phyloP scores from a whole-genome alignment of 2,888 invertebrate genomes.

The Cryptus viduatorius region DNA sequence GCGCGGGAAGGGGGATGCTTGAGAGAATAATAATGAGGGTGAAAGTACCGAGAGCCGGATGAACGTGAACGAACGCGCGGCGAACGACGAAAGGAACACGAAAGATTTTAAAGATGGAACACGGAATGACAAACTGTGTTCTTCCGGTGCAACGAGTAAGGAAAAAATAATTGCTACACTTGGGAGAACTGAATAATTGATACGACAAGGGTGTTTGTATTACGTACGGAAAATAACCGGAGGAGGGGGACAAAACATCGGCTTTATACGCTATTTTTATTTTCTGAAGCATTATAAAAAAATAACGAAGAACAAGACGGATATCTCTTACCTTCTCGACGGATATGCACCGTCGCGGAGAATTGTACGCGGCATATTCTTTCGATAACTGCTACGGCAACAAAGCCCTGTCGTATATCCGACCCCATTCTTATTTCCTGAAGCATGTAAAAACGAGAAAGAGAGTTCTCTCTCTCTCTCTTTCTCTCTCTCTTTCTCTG shows the following conservation, averaged over 20 bases:
- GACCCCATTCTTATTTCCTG: no score
- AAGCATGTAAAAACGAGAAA: no score
- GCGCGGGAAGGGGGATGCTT: background rate
- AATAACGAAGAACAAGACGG: no score
- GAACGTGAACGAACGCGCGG: background rate
- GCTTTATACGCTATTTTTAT: no score
- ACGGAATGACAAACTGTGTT: background rate
- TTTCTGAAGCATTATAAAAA: no score
- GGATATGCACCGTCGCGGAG: background rate
- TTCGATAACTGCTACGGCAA: background rate
- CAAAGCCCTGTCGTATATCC: no score
- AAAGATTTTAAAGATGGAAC: slow-evolving; percentile 4
- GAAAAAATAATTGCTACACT: slow-evolving; percentile 14
- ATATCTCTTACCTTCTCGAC: background rate
- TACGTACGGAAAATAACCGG: background rate
- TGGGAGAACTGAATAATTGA: slow-evolving; percentile 26
- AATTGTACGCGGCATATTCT: background rate
- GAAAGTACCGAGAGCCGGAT: background rate
- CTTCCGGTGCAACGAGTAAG: background rate
- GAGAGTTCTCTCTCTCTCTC: no score
- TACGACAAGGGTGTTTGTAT: background rate
- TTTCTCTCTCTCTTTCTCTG: no score
- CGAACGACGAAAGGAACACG: no score
- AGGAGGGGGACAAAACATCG: no score
- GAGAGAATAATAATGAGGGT: slow-evolving; percentile 30